phyloP scores from a whole-genome alignment of 2,888 invertebrate species.

The Xanthia togata region DNA sequence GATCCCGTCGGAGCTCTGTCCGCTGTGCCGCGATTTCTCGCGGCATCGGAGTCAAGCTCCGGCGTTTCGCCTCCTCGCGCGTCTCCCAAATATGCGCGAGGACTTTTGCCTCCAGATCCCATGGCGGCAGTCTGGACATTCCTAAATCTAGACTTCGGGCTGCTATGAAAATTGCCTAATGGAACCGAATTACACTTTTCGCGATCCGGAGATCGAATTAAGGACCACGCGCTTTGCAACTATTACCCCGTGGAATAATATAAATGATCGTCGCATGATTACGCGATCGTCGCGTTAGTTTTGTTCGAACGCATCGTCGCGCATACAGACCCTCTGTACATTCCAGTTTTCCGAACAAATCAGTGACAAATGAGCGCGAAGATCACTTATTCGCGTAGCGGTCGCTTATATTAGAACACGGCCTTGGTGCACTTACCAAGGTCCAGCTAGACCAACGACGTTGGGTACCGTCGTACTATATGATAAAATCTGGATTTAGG shows the following conservation, averaged over 20 bases:
- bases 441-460: background rate
- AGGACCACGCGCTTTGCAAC: background rate
- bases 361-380: background rate
- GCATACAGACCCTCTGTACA: background rate
- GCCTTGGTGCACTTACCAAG: background rate
- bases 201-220: background rate
- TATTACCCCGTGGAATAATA: background rate
- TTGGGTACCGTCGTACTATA: background rate
- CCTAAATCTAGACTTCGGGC: background rate
- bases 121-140: too few species aligned
- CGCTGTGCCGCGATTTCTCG: too few species aligned
- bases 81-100: too few species aligned
- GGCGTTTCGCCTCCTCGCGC: too few species aligned
- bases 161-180: background rate
- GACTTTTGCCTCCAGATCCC: too few species aligned
- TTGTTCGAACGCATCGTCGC: background rate
- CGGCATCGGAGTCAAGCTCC: too few species aligned
- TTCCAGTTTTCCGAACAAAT: too few species aligned
- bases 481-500: conserved; percentile 8
- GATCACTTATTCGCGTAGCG: background rate
- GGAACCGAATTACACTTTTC: background rate
- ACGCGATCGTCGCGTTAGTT: background rate
- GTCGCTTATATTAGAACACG: background rate
- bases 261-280: background rate
- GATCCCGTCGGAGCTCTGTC: too few species aligned